A percentile compares a stretch with the other conserved stretches of the same genome.
phyloP scores from a whole-genome alignment of 1,140 invertebrate species.

The Parasteatoda tepidariorum region DNA sequence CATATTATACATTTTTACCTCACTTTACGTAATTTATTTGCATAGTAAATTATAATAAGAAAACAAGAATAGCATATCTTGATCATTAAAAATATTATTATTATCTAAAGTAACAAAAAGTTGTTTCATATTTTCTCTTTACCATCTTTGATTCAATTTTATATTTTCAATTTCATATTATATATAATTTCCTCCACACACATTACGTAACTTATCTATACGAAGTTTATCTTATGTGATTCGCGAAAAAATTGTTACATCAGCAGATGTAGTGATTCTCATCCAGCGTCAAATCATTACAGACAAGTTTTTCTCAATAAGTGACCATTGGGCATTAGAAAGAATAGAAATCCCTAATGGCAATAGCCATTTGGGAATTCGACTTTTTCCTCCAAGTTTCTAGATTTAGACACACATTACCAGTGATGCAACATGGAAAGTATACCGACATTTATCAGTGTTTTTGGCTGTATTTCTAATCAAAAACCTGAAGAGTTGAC shows the following conservation, averaged over 20 bases:
- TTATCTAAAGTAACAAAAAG: background rate
- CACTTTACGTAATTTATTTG: too few species aligned
- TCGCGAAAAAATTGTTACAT: background rate
- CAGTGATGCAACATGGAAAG: background rate
- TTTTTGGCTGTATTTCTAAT: background rate
- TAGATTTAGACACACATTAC: slow-evolving; percentile 30
- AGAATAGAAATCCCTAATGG: slow-evolving; percentile 15
- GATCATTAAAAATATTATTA: background rate
- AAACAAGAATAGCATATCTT: too few species aligned
- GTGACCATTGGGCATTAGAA: slow-evolving; percentile 10
- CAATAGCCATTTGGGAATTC: background rate
- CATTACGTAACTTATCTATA: background rate
- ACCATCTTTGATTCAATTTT: background rate
- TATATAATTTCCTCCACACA: background rate
- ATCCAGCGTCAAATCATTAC: slow-evolving; percentile 19
- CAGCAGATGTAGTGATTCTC: slow-evolving; percentile 32
- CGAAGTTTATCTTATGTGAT: background rate
- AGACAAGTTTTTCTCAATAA: background rate
- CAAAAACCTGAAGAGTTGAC: background rate
- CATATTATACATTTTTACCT: too few species aligned
- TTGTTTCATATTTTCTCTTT: background rate
- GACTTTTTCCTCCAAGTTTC: background rate
- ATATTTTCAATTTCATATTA: background rate
- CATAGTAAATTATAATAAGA: too few species aligned
- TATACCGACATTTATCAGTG: background rate